Percentiles rank a stretch among this genome's conserved stretches.
Conservation (phyloP, 2,113 vertebrate species). For the Triplophysa rosa region DNA sequence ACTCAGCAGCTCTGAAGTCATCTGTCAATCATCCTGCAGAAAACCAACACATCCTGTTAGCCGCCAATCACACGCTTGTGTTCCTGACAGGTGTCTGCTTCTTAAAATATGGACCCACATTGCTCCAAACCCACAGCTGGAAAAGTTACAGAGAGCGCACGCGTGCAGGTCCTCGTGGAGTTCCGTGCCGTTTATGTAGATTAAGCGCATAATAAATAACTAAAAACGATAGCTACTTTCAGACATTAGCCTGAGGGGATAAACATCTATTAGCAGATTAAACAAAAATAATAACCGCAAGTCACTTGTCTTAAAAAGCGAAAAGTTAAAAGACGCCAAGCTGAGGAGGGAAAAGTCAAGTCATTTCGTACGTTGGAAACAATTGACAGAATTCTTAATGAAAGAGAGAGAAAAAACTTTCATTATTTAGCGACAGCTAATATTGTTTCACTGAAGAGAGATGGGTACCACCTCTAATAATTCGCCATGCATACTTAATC, state of each 20-base stretch:
- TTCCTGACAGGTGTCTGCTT: slow-evolving; percentile 51
- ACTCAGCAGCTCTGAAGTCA: slow-evolving; percentile 44
- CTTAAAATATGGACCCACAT: slow-evolving; percentile 39
- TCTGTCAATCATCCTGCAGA: slow-evolving; percentile 39
- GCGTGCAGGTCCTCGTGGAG: slow-evolving; percentile 59
- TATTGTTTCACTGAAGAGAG: slow-evolving; percentile 50
- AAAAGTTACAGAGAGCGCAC: slow-evolving; percentile 57
- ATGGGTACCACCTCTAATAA: slow-evolving; percentile 43
- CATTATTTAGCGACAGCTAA: slow-evolving; percentile 50
- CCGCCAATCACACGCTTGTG: slow-evolving; percentile 35
- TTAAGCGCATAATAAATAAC: slow-evolving; percentile 76
- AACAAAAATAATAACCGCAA: slow-evolving; percentile 76
- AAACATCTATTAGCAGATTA: slow-evolving; percentile 71
- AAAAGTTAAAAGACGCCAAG: slow-evolving; percentile 72
- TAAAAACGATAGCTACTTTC: slow-evolving; percentile 69
- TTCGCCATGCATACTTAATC: slow-evolving; percentile 45
- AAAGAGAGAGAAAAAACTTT: slow-evolving; percentile 47
- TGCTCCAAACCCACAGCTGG: slow-evolving; percentile 40
- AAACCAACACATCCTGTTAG: slow-evolving; percentile 38
- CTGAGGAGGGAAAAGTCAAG: slow-evolving; percentile 72
- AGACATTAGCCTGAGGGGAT: slow-evolving; percentile 71
- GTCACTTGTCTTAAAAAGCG: slow-evolving; percentile 69
- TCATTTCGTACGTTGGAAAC: slow-evolving; percentile 69
- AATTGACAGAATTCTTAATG: slow-evolving; percentile 65
- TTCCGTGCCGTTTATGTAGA: slow-evolving; percentile 72